These are phyloP conservation scores for Myotis brandtii DNA, from an alignment of 2,113 vertebrate species.

Conservation along the genomic window DNA sequence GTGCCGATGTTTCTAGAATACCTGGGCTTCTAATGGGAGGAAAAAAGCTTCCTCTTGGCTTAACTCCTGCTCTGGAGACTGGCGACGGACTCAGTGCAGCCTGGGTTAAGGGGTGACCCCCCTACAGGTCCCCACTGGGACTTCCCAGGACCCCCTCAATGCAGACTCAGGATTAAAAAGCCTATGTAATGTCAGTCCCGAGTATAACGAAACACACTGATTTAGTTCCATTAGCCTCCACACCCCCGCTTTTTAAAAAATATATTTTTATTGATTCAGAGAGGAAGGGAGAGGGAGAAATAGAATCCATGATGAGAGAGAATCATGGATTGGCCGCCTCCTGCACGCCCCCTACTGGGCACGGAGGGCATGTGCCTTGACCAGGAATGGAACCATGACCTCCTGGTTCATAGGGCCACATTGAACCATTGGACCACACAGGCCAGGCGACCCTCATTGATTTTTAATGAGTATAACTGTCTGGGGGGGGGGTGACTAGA, in stretches of 20 bases:
- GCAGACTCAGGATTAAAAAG: constrained; percentile 35
- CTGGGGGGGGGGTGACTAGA: background rate
- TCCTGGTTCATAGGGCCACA: no score
- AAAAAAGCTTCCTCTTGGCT: background rate
- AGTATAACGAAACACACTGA: background rate
- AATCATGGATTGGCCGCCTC: no score
- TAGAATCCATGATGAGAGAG: background rate
- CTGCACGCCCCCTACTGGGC: no score
- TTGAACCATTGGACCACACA: no score
- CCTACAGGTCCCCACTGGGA: background rate
- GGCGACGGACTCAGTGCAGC: background rate
- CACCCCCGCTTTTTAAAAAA: background rate
- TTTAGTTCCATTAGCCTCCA: background rate
- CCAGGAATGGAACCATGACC: no score
- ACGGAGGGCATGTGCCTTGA: no score
- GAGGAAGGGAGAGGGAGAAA: background rate
- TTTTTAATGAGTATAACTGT: constrained; percentile 80
- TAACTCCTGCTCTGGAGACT: background rate
- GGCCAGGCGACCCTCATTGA: constrained; percentile 57
- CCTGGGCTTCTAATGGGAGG: background rate
- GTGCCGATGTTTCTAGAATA: background rate
- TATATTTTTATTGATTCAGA: background rate
- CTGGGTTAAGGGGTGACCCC: background rate
- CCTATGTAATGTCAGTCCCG: constrained; percentile 31
- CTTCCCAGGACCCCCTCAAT: constrained; percentile 49